A percentile compares a stretch with the other conserved stretches of the same genome.
These are phyloP conservation scores for Gopherus flavomarginatus DNA, from an alignment of 2,113 vertebrate genomes.

Conservation along the genomic window DNA sequence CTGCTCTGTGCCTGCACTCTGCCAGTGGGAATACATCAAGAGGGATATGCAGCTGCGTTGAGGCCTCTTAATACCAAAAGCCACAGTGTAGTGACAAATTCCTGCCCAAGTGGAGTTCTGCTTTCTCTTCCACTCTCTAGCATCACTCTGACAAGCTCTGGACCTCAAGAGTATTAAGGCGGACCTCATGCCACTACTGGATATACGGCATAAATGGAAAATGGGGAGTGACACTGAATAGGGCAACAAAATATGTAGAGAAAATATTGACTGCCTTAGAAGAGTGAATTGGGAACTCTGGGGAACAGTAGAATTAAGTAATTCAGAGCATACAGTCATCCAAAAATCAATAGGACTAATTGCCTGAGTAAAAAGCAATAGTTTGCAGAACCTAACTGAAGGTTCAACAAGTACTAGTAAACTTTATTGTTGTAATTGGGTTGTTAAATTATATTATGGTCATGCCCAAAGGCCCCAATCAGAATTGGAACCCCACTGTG, in stretches of 20 bases:
- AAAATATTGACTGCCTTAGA: not conserved
- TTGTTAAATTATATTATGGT: not conserved
- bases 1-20: not conserved
- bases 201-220: not conserved
- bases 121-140: not conserved
- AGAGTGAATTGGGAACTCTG: not conserved
- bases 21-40: not conserved
- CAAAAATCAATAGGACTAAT: not conserved
- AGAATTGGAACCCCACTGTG: accelerated
- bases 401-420: not conserved
- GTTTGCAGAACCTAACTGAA: not conserved
- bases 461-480: not conserved
- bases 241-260: not conserved
- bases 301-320: not conserved
- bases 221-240: not conserved
- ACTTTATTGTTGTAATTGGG: not conserved
- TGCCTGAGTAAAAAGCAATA: not conserved
- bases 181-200: not conserved
- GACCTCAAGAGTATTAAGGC: accelerated
- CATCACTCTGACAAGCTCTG: not conserved
- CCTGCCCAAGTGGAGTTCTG: not conserved
- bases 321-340: not conserved
- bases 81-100: not conserved
- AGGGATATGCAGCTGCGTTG: not conserved
- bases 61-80: not conserved